Evolutionary conservation across 2,797 vertebrate genomes (phyloP).

Genomic region (Sebastes steindachneri): DNA sequence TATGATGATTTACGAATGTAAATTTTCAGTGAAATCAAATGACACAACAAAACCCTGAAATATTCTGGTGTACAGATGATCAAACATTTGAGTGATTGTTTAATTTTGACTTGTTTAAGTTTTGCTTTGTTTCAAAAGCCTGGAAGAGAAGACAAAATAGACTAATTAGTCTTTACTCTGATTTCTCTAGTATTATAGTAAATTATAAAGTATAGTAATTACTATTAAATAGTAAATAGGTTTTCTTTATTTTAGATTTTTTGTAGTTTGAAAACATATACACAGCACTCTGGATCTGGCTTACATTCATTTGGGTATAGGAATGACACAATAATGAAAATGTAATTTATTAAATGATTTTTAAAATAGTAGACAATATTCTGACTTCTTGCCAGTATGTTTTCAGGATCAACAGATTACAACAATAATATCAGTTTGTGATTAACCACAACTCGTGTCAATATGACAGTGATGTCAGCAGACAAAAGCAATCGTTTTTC

Average conservation of each 20-base stretch:
- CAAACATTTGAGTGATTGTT: neutral
- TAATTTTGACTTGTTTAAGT: neutral
- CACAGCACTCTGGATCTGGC: neutral
- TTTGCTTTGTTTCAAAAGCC: neutral
- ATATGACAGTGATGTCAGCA: neutral
- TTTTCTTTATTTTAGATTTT: too few species aligned
- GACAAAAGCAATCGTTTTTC: neutral
- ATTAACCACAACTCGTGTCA: neutral
- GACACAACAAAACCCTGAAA: neutral
- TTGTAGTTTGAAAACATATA: neutral
- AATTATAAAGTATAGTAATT: neutral
- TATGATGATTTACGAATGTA: neutral
- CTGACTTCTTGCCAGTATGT: neutral
- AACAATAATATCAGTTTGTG: neutral
- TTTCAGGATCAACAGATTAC: neutral
- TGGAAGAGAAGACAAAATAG: neutral
- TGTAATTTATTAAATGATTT: neutral
- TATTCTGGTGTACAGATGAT: neutral
- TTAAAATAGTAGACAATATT: neutral
- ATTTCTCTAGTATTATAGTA: neutral
- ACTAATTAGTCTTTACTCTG: neutral
- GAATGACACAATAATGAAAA: neutral
- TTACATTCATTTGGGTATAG: neutral
- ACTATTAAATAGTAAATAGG: neutral
- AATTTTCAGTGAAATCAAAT: neutral